Evolutionary conservation across 2,797 vertebrate species (phyloP).

Genomic region (Cyclopterus lumpus): DNA sequence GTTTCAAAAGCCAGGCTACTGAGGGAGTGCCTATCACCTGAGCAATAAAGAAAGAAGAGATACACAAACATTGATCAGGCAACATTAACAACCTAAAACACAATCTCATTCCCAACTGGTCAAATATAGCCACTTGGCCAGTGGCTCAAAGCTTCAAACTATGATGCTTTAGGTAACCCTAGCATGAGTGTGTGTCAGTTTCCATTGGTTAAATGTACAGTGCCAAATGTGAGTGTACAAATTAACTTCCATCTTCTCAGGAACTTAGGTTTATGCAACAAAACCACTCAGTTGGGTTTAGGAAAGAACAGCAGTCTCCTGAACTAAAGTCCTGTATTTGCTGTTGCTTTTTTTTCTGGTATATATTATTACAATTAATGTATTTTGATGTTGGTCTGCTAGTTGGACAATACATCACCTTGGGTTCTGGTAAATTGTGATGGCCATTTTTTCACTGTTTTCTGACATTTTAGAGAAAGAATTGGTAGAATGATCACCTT

Average conservation of each 20-base stretch:
- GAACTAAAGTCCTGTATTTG: not conserved
- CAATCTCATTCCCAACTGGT: not conserved
- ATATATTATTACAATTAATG: not conserved
- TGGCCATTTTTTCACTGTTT: not conserved
- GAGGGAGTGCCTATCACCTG: slow-evolving; percentile 98
- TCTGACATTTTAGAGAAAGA: not conserved
- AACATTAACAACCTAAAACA: not conserved
- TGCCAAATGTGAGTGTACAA: too few species aligned
- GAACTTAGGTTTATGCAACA: too few species aligned
- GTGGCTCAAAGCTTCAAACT: not conserved
- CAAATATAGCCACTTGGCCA: not conserved
- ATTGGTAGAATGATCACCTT: slow-evolving; percentile 72
- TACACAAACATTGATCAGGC: slow-evolving; percentile 16
- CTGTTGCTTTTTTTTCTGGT: not conserved
- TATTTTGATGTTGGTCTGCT: not conserved
- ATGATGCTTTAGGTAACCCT: not conserved
- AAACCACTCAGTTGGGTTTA: too few species aligned
- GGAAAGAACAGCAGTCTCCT: not conserved
- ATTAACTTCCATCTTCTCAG: too few species aligned
- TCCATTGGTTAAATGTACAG: not conserved
- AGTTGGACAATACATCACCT: not conserved
- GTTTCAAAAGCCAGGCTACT: slow-evolving; percentile 95
- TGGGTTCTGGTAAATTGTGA: not conserved
- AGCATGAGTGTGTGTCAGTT: not conserved
- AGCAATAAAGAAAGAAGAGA: slow-evolving; percentile 24